Conservation (phyloP, 2,888 invertebrate species). For the Eupithecia pulchellata region DNA sequence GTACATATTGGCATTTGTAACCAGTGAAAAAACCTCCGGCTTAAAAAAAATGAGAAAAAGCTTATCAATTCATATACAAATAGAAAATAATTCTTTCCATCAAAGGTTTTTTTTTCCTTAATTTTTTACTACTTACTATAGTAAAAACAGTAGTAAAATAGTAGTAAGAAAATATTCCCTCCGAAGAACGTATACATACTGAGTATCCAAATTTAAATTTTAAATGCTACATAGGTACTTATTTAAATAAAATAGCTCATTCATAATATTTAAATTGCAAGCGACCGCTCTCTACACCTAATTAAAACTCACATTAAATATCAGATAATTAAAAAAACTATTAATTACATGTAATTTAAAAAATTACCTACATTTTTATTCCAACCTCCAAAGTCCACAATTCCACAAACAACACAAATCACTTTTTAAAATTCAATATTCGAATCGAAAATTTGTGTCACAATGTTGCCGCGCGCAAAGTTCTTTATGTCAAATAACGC, state of each 20-base stretch:
- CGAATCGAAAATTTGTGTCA: neutral
- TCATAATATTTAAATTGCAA: neutral
- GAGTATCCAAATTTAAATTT: neutral
- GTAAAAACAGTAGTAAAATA: no score
- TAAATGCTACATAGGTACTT: neutral
- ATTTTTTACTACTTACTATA: no score
- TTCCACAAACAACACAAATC: constrained; percentile 7
- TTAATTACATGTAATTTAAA: neutral
- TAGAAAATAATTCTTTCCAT: no score
- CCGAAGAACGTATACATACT: neutral
- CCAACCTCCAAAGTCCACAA: constrained; percentile 1
- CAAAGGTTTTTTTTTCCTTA: no score
- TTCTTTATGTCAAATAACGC: neutral
- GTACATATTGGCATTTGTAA: no score
- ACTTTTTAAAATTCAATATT: neutral
- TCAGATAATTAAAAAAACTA: neutral
- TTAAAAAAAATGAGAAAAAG: no score
- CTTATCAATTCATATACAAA: no score
- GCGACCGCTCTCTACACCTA: neutral
- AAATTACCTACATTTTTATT: neutral
- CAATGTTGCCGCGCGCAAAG: constrained; percentile 11
- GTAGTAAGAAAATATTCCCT: neutral
- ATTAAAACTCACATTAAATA: neutral
- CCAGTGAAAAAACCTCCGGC: no score
- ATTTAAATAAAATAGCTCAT: neutral